Percentiles rank a stretch among this genome's conserved stretches.
Conservation (phyloP, 2,888 invertebrate species). For the Agrochola macilenta region DNA sequence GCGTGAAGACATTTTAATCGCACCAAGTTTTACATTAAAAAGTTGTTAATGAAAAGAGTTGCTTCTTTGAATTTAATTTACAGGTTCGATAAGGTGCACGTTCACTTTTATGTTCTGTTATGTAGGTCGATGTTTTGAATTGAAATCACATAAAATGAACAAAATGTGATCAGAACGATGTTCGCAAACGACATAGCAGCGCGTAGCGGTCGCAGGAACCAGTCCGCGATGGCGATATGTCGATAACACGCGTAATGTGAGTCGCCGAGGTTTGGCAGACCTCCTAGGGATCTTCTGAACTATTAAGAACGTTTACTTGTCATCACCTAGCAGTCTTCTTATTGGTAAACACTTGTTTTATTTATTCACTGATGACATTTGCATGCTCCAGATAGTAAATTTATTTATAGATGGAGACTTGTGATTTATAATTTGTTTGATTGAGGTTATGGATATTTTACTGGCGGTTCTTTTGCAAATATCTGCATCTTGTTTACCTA, state of each 20-base stretch:
- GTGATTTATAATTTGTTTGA: slow-evolving; percentile 35
- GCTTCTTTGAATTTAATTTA: slow-evolving; percentile 60
- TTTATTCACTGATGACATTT: slow-evolving; percentile 46
- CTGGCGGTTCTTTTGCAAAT: background rate
- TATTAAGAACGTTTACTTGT: slow-evolving; percentile 26
- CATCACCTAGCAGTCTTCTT: slow-evolving; percentile 17
- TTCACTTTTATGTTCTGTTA: slow-evolving; percentile 49
- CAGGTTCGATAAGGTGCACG: slow-evolving; percentile 45
- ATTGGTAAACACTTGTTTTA: slow-evolving; percentile 36
- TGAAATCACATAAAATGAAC: slow-evolving; percentile 56
- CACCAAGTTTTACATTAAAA: slow-evolving; percentile 54
- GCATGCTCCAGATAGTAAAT: slow-evolving; percentile 31
- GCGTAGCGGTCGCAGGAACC: slow-evolving; percentile 65
- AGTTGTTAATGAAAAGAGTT: slow-evolving; percentile 49
- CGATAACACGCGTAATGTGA: slow-evolving; percentile 62
- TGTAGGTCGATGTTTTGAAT: slow-evolving; percentile 58
- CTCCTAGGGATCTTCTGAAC: slow-evolving; percentile 48
- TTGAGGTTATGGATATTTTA: slow-evolving; percentile 11
- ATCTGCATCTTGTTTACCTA: background rate
- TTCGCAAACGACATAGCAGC: slow-evolving; percentile 61
- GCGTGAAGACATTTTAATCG: slow-evolving; percentile 59
- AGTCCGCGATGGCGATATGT: slow-evolving; percentile 60
- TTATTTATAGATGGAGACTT: slow-evolving; percentile 36
- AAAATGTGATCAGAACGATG: slow-evolving; percentile 59
- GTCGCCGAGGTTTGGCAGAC: slow-evolving; percentile 70